Evolutionary conservation across 2,797 vertebrate genomes (phyloP).

Genomic region (Ctenopoma multispine): DNA sequence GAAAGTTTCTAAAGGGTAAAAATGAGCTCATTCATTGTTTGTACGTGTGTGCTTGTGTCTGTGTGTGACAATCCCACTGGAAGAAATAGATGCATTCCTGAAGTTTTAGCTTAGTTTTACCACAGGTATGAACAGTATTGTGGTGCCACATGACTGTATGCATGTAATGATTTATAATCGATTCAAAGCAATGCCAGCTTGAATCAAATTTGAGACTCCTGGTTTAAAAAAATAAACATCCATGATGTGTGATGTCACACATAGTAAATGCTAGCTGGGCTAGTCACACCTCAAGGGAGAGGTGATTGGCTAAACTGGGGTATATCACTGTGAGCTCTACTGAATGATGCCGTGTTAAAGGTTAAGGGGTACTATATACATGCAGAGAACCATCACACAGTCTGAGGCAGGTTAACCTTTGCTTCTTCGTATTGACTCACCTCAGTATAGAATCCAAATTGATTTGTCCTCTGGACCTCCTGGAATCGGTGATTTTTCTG

Average conservation of each 20-base stretch:
- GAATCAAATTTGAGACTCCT: slow-evolving; percentile 28
- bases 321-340: slow-evolving; percentile 11
- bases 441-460: slow-evolving; percentile 53
- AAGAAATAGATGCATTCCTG: too few species aligned
- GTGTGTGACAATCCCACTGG: too few species aligned
- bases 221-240: not conserved
- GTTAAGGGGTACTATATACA: slow-evolving; percentile 47
- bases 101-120: slow-evolving; percentile 42
- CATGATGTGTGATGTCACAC: too few species aligned
- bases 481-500: slow-evolving; percentile 40
- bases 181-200: not conserved
- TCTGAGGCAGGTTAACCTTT: slow-evolving; percentile 67
- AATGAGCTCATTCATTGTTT: slow-evolving; percentile 12
- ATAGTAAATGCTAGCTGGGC: not conserved
- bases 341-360: slow-evolving; percentile 51
- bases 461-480: slow-evolving; percentile 46
- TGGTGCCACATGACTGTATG: slow-evolving; percentile 10
- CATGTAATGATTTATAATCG: not conserved
- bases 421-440: slow-evolving; percentile 63
- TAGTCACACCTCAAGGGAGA: slow-evolving; percentile 1
- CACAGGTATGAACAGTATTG: slow-evolving; percentile 14
- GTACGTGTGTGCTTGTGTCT: slow-evolving; percentile 11
- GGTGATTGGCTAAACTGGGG: slow-evolving; percentile 17
- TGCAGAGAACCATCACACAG: slow-evolving; percentile 43
- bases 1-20: not conserved